phyloP scores from a whole-genome alignment of 2,113 vertebrate species.

The Nothocercus nigrocapillus region DNA sequence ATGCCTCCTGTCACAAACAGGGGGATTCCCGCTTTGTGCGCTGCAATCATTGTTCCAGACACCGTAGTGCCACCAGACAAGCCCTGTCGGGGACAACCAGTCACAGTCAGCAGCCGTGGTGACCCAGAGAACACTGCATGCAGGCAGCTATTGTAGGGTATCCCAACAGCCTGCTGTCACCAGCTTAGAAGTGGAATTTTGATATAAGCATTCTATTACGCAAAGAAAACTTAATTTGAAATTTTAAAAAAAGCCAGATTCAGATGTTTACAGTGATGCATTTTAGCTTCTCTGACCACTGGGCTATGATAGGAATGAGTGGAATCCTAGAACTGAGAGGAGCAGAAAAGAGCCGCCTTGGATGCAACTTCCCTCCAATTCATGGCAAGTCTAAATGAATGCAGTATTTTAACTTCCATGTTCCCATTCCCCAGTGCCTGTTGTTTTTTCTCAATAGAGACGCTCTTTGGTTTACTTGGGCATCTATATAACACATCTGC shows the following conservation, averaged over 20 bases:
- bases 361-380: not conserved
- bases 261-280: not conserved
- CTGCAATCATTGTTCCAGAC: constrained; percentile 88
- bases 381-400: not conserved
- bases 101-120: not conserved
- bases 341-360: not conserved
- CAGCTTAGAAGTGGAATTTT: not conserved
- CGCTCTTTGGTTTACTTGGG: not conserved
- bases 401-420: not conserved
- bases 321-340: not conserved
- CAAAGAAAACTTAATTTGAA: not conserved
- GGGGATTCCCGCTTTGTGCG: constrained; percentile 84
- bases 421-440: not conserved
- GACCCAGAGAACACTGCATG: accelerated
- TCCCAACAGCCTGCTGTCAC: not conserved
- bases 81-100: constrained; percentile 73
- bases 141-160: not conserved
- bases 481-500: not conserved
- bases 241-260: not conserved
- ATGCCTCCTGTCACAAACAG: constrained; percentile 92
- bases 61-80: constrained; percentile 90
- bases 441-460: not conserved
- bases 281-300: not conserved
- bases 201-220: not conserved
- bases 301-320: not conserved